phyloP scores from a whole-genome alignment of 2,113 vertebrate genomes.

The Emydocephalus ijimae region DNA sequence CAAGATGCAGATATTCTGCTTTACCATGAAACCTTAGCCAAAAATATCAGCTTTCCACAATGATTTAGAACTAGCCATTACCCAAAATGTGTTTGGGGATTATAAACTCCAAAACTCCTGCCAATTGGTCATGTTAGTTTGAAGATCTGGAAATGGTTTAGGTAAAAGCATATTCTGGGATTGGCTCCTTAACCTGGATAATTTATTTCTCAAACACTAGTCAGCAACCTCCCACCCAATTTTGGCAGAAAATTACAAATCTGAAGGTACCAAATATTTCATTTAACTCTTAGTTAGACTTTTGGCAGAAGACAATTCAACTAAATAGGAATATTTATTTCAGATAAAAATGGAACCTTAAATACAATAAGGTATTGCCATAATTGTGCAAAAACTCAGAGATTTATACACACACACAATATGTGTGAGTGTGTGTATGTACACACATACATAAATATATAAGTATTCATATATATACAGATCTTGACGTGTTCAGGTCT shows the following conservation, averaged over 20 bases:
- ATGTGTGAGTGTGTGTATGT: background rate
- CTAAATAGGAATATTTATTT: background rate
- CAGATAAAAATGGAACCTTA: background rate
- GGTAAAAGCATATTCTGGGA: background rate
- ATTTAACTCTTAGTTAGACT: background rate
- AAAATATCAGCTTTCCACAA: background rate
- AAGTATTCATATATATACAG: too few species aligned
- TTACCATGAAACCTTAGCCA: background rate
- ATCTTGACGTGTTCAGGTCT: too few species aligned
- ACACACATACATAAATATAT: too few species aligned
- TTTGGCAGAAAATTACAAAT: background rate
- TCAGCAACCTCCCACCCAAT: background rate
- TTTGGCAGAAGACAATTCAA: background rate
- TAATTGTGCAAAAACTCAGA: background rate
- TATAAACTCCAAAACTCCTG: background rate
- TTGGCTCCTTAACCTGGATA: background rate
- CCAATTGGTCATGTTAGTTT: background rate
- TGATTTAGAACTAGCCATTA: background rate
- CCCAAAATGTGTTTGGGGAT: background rate
- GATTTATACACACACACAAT: background rate
- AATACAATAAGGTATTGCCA: background rate
- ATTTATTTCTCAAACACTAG: background rate
- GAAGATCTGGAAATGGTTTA: background rate
- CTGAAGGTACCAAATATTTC: background rate
- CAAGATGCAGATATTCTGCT: background rate